Percentiles rank a stretch among this genome's conserved stretches.
Conservation (phyloP, 1,140 invertebrate genomes). For the Chelonus insularis region DNA sequence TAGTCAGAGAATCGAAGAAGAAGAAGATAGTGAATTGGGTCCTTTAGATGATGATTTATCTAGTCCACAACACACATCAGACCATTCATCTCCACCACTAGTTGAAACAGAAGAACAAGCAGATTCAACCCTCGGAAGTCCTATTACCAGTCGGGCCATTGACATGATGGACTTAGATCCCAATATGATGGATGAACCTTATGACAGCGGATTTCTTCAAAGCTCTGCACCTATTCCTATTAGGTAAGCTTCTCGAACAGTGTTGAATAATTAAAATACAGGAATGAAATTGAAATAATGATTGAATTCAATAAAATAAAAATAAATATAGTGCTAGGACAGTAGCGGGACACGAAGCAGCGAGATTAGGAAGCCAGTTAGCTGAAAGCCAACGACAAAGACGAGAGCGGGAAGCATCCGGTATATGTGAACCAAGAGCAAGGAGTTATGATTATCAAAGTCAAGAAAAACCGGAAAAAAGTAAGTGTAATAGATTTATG, state of each 20-base stretch:
- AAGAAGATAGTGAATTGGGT: slow-evolving; percentile 57
- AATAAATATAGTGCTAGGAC: slow-evolving; percentile 71
- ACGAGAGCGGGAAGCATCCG: slow-evolving; percentile 53
- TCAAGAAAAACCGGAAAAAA: slow-evolving; percentile 61
- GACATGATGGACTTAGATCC: slow-evolving; percentile 59
- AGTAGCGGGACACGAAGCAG: slow-evolving; percentile 77
- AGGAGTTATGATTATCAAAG: slow-evolving; percentile 68
- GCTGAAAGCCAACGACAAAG: slow-evolving; percentile 63
- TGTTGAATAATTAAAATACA: background rate
- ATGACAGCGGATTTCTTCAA: slow-evolving; percentile 57
- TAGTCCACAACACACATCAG: slow-evolving; percentile 36
- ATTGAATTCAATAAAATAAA: too few species aligned
- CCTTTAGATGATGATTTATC: slow-evolving; percentile 46
- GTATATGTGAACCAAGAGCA: slow-evolving; percentile 61
- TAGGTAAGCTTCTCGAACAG: slow-evolving; percentile 36
- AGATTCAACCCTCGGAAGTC: slow-evolving; percentile 51
- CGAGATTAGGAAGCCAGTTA: slow-evolving; percentile 71
- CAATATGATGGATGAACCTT: slow-evolving; percentile 58
- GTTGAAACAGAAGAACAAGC: slow-evolving; percentile 45
- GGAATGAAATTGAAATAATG: background rate
- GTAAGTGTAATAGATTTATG: slow-evolving; percentile 50
- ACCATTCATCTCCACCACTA: slow-evolving; percentile 41
- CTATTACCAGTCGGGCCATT: slow-evolving; percentile 52
- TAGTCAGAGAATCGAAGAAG: slow-evolving; percentile 71
- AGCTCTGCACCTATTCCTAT: slow-evolving; percentile 59